Base-by-base conservation (phyloP, 1,140 invertebrate species). In the Venturia canescens region DNA sequence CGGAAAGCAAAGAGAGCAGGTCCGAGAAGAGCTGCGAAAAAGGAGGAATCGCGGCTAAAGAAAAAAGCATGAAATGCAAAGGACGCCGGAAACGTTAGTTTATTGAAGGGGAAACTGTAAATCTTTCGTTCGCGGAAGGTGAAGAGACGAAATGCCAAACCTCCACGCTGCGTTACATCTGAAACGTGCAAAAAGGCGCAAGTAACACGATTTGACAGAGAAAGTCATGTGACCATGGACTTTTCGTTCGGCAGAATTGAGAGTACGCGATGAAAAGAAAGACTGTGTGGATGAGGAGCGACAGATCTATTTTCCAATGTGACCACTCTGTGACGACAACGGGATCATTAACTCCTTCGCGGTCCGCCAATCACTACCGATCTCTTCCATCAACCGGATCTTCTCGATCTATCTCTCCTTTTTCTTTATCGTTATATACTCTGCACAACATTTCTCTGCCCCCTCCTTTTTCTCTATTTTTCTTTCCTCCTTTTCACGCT, bases 301-400 rank as follows among this genome's bases (percentile, higher is more conserved):
- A 74, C 6, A 57, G 48, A 29, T n/a, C 23, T 27, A 70, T 21
- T 50, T 69, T 70, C 29, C n/a, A 44, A 44, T 71, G 34, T 44
- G 75, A 81, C 31, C 53, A 63, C 18, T 44, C 38, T 75, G 67
- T 75, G 23, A 27, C 44, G 75, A 79, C 82, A 78, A 83, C 57
- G 72, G 75, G 79, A 76, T 80, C 79, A 80, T 83, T 83, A 83
- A 81, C 79, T 81, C 60, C 78, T 83, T 81, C 71, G 77, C 77
- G 80, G 82, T 67, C 79, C 57, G 76, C 80, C 72, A 79, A 74
- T 71, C 74, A 66, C 38, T 79, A 76, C 78, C 71, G 70, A 72
- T 72, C 70, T 72, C 70, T 72, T 50, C 29, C 15, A 50, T 29
- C 23, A 50, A 78, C 77, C 66, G 26, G 70, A 70, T 80, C 69